Evolutionary conservation across 2,797 vertebrate genomes (phyloP), one percentile per base, ranked within the genome.

Genomic region (Moxostoma hubbsi): DNA sequence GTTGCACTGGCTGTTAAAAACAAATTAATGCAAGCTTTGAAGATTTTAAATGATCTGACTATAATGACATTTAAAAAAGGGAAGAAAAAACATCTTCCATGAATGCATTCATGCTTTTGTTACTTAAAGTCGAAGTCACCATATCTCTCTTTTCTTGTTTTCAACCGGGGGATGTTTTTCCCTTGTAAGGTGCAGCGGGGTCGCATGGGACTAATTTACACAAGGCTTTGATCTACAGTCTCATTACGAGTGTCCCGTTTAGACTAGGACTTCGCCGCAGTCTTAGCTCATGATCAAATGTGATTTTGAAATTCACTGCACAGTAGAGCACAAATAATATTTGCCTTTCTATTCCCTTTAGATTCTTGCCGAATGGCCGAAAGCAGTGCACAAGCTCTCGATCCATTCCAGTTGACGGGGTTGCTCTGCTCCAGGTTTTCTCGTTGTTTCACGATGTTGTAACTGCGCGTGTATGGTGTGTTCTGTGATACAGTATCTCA

Each of bases 131-230:
- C 36, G 4, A 36, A 36, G 63, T 61, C 58, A 13, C n/a, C 7
- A 7, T 58, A 12, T 63, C 67, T 13, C 67, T 13, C 2, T 16
- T 50, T 7, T 54, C 6, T 68, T 59, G 78, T 74, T 74, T 58
- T 62, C n/a, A 54, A 11, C 11, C 64, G 7, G 63, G 58, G 79
- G 50, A 16, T 81, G 73, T 81, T 81, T 67, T 75, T 76, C 53
- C 9, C 16, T 9, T 43, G 7, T 12, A 49, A 47, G 18, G 64
- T 54, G 24, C 50, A 71, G n/a, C n/a, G 49, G 49, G 36, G 64
- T 81, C 73, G 9, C 50, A 43, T 9, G 82, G 67, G 82, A 80
- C 77, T 80, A 64, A 73, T 80, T 82, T 75, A 59, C 73, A 36
- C 36, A 15, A 6, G 12, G 67, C 67, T 76, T 73, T 83, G 73